These are phyloP conservation scores for Bombus balteatus DNA, from an alignment of 1,140 invertebrate species.

Conservation along the genomic window DNA sequence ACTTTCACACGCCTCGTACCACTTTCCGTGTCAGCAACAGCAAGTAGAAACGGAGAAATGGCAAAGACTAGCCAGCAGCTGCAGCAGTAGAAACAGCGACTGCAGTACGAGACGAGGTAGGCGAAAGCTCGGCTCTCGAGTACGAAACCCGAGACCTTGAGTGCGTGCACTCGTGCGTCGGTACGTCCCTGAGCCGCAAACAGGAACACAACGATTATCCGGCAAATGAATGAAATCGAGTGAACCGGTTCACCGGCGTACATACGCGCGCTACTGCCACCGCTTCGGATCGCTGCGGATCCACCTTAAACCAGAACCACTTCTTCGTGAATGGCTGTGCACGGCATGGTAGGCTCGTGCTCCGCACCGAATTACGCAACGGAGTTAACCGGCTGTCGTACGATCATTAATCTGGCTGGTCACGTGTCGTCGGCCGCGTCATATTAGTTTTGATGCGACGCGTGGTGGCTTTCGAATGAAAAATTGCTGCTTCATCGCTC, in stretches of 20 bases:
- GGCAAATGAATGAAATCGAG: constrained; percentile 79
- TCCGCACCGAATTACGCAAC: constrained; percentile 44
- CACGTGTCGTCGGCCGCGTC: not conserved
- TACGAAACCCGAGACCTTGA: constrained; percentile 66
- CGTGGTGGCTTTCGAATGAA: not conserved
- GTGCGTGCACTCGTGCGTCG: constrained; percentile 59
- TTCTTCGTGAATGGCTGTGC: constrained; percentile 55
- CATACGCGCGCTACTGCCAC: constrained; percentile 6
- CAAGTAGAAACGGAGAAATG: too few species aligned
- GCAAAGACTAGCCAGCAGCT: constrained; percentile 7
- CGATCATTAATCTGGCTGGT: constrained; percentile 36
- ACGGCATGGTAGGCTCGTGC: constrained; percentile 34
- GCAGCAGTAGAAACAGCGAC: not conserved
- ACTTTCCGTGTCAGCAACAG: not conserved
- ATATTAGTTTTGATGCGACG: not conserved
- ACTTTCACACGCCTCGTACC: constrained; percentile 15
- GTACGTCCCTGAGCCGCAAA: constrained; percentile 74
- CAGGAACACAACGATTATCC: constrained; percentile 79
- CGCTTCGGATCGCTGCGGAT: constrained; percentile 36
- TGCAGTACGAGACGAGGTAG: not conserved
- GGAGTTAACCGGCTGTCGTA: constrained; percentile 28
- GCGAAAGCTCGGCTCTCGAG: not conserved
- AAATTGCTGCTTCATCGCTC: constrained; percentile 8
- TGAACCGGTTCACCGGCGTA: constrained; percentile 61
- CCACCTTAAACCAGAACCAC: constrained; percentile 52